Base-by-base conservation (phyloP, 2,113 vertebrate genomes). In the Geothlypis trichas region DNA sequence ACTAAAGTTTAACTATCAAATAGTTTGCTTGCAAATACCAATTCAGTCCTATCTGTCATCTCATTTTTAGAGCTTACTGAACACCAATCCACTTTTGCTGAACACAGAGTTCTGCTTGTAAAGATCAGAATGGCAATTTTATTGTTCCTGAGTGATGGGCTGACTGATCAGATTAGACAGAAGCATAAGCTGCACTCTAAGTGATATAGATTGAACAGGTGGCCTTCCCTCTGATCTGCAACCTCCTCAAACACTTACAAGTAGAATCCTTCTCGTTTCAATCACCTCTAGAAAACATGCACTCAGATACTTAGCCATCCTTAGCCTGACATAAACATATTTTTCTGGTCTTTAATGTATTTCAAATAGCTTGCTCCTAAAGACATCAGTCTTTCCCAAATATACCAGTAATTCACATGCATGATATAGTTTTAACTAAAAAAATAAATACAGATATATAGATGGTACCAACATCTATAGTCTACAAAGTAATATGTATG, bases 121-220 rank as follows among this genome's bases (percentile, higher is more conserved):
- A 96, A 87, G 83, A 87, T 58, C 55, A 73, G 80, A 91, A 55
- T 15, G 23, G 66, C 62, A 82, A 91, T 74, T 77, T 47, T 57
- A 69, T 39, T 77, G 75, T 46, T 90, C 30, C 46, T 79, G 76
- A 91, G 62, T 51, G 65, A 93, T 76, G 17, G 20, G 35, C n/a
- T 68, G 68, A 31, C 86, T 89, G 71, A 97, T 84, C n/a, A 89
- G 95, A 78, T 63, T 49, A 87, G 88, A 93, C 84, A 91, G 59
- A 87, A 91, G 51, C 19, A 11, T 79, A 92, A 96, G 37, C 30
- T 13, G 1, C 2, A 6, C n/a, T 75, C 35, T 59, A 82, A 91
- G 42, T 52, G 47, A 84, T 11, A 62, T 0, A 73, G 72, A 91
- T 49, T 65, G 88, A 93, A 84, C 90, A 95, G 93, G 82, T 94